Evolutionary conservation across 2,113 vertebrate species (phyloP), one percentile per base, ranked within the genome.

Genomic region (Paralichthys olivaceus): DNA sequence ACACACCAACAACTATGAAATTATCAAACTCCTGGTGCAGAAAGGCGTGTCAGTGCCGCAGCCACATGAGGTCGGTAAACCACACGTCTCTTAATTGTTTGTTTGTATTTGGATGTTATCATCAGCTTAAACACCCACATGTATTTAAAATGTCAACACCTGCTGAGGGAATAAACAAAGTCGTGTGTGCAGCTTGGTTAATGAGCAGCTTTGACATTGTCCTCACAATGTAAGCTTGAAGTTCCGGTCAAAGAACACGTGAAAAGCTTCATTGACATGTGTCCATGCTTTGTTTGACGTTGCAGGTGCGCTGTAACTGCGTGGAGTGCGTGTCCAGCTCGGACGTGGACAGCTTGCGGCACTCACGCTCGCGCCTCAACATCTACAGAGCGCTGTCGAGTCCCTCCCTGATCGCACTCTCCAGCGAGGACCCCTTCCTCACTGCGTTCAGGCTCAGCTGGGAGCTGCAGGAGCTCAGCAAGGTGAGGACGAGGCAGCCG

Each of bases 1-100:
- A 32, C 98, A 99, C 93, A 98, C 98, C 79, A 99, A 99, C 93
- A 99, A 98, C 91, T 99, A 99, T 0, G 97, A 99, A 89, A 99
- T 99, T 72, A 98, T 99, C 86, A 99, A 99, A 88, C 96, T 98
- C 14, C 93, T 99, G 69, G 98, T 99, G 69, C 98, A 98, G 94
- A 98, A 97, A 70, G 98, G 98, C 0, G 98, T 99, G 22, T 98
- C 97, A 0, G 95, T 99, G 76, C 98, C 98, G 0, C 94, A 98
- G 85, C 98, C 98, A 0, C 98, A 99, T 0, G 97, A 98, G 91
- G 98, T 93, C 62, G 25, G 89, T 62, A 3, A 53, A 69, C 11
- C 34, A 26, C n/a, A 66, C 7, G 28, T 58, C 15, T 53, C 23
- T 23, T 12, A 34, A 55, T 11, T 47, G n/a, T n/a, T 9, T n/a